Evolutionary conservation across 2,888 invertebrate genomes (phyloP), one percentile per base, ranked within the genome.

Genomic region (Caenorhabditis panamensis): DNA sequence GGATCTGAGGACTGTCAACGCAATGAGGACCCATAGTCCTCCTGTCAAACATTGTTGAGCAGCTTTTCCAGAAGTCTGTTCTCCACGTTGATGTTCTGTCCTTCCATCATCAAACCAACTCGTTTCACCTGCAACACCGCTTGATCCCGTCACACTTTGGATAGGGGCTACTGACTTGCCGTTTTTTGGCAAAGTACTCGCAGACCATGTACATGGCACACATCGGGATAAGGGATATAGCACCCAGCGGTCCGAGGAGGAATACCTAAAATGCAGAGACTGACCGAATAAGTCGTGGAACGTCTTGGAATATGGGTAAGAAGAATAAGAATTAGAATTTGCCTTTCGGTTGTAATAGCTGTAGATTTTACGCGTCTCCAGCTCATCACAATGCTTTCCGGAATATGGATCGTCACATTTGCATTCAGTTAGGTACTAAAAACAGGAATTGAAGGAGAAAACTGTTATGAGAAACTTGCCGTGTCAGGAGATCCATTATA

Each of bases 231-330:
- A 90, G 68, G 18, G 84, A 79, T 2, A 90, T 75, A 11, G 86
- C 87, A 24, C 90, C 90, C 16, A 90, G 82, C n/a, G 90, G 90
- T 9, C 90, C 90, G 9, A 90, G 79, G 16, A 86, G 81, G 37
- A 85, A 84, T n/a, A 84, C 88, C 86, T 87, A 61, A 79, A 86
- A 58, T 22, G 16, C 6, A 49, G 37, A 28, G 28, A 44, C 11
- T 22, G 24, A 16, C 24, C 31, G n/a, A 31, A 41, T 24, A 49
- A 22, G 16, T 61, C n/a, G 28, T 54, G 26, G n/a, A 66, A 44
- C 31, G 22, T 37, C 31, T 18, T 28, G n/a, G n/a, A n/a, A n/a
- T n/a, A n/a, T n/a, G n/a, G n/a, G n/a, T n/a, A n/a, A n/a, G n/a
- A n/a, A n/a, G n/a, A n/a, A n/a, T n/a, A n/a, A n/a, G n/a, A n/a